Percentiles rank a stretch among this genome's conserved stretches.
Evolutionary conservation across 2,797 vertebrate genomes (phyloP).

Genomic region (Pseudotriccus pelzelni): DNA sequence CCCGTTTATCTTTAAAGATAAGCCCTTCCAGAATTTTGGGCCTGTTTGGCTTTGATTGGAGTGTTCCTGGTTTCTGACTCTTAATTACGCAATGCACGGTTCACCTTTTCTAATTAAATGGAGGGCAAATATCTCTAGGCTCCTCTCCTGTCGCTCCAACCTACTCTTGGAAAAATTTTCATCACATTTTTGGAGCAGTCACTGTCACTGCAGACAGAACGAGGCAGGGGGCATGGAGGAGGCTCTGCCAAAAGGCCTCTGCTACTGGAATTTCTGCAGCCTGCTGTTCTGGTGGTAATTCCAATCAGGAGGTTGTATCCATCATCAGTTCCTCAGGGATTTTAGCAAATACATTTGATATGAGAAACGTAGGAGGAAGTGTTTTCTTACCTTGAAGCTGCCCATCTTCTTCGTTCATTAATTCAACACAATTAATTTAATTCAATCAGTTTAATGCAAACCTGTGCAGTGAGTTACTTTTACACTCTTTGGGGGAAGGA

Average conservation of each 20-base stretch:
- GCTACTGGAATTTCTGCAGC: background rate
- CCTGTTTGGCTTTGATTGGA: background rate
- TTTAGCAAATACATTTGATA: background rate
- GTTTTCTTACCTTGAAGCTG: background rate
- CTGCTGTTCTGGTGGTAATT: background rate
- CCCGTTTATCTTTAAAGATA: background rate
- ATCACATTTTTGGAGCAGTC: background rate
- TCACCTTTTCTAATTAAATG: background rate
- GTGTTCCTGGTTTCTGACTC: background rate
- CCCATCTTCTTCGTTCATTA: background rate
- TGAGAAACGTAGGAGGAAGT: background rate
- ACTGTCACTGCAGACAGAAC: background rate
- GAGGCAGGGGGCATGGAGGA: background rate
- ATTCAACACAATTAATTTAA: background rate
- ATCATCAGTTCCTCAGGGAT: background rate
- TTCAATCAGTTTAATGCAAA: background rate
- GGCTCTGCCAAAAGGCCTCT: background rate
- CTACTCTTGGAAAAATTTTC: background rate
- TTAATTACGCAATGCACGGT: background rate
- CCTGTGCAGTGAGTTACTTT: background rate
- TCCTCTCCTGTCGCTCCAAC: background rate
- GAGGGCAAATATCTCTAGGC: background rate
- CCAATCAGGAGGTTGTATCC: background rate
- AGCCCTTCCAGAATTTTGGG: background rate
- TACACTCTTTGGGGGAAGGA: background rate